Evolutionary conservation across 2,888 invertebrate genomes (phyloP), one percentile per base, ranked within the genome.

Genomic region (Chymomyza amoena): DNA sequence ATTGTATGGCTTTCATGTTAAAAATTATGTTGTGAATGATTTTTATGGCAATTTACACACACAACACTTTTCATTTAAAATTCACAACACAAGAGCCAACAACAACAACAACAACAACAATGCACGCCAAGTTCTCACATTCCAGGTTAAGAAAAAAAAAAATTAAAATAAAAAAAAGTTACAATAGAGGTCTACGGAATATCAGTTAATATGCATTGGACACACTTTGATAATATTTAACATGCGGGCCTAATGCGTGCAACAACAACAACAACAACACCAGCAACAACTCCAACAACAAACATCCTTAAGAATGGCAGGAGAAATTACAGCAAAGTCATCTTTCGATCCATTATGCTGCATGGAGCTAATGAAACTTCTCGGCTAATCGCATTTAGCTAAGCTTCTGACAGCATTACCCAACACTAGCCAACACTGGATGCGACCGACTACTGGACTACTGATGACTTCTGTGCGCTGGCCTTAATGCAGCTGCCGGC

Each of bases 21-120:
- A 65, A 80, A 79, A 76, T 77, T 73, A 80, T 80, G 80, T 78
- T 75, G 78, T 80, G 73, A 82, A 78, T 81, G 80, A 81, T 80
- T 82, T 80, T 77, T 69, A 82, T 82, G 77, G 82, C 82, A 80
- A 74, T 79, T 75, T 63, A 69, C 68, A 68, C 62, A 80, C 75
- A 81, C 62, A 69, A 75, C 69, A 70, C 70, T 73, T 69, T 73
- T 81, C 72, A 79, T 77, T 79, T 75, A 64, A 28, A 67, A 65
- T 68, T 66, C 18, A 54, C 18, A 54, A 18, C 15, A 18, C 18
- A 52, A 52, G 6, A 15, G 16, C 25, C 52, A 54, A n/a, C 54
- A 54, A 16, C 16, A 54, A 54, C n/a, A n/a, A n/a, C n/a, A n/a
- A n/a, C 52, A 54, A n/a, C 54, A 54, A 16, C 16, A 54, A 54